A percentile compares a stretch with the other conserved stretches of the same genome.
phyloP scores from a whole-genome alignment of 1,140 invertebrate species.

The Tetragnatha versicolor region DNA sequence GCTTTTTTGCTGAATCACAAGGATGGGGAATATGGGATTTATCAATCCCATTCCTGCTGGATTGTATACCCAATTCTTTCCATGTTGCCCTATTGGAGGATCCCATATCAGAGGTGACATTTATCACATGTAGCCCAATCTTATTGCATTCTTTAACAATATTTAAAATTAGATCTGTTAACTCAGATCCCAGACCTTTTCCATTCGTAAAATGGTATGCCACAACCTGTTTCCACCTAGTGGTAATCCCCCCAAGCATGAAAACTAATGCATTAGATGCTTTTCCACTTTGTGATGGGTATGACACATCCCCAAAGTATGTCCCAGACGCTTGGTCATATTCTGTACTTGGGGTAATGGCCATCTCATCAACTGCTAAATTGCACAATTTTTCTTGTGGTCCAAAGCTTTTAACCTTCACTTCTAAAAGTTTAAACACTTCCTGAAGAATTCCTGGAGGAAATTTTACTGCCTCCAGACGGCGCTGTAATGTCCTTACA shows the following conservation, averaged over 20 bases:
- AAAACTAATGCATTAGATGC: neutral
- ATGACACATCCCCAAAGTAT: neutral
- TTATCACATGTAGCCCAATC: neutral
- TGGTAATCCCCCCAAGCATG: neutral
- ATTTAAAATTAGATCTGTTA: neutral
- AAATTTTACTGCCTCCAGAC: neutral
- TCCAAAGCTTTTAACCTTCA: neutral
- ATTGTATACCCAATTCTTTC: neutral
- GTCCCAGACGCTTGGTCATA: neutral
- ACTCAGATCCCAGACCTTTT: neutral
- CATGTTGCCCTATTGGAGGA: neutral
- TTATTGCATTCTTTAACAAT: neutral
- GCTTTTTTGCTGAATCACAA: neutral
- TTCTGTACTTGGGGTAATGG: neutral
- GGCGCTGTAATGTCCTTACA: neutral
- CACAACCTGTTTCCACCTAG: neutral
- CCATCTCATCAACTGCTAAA: neutral
- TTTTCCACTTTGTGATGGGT: neutral
- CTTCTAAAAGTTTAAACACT: neutral
- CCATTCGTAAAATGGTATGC: conserved; percentile 3
- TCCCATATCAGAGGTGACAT: neutral
- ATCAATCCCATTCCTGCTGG: neutral
- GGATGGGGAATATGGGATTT: neutral
- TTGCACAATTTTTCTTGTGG: neutral
- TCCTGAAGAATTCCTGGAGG: neutral